Conservation (phyloP, 1,140 invertebrate species). For the Ganaspis sp. region DNA sequence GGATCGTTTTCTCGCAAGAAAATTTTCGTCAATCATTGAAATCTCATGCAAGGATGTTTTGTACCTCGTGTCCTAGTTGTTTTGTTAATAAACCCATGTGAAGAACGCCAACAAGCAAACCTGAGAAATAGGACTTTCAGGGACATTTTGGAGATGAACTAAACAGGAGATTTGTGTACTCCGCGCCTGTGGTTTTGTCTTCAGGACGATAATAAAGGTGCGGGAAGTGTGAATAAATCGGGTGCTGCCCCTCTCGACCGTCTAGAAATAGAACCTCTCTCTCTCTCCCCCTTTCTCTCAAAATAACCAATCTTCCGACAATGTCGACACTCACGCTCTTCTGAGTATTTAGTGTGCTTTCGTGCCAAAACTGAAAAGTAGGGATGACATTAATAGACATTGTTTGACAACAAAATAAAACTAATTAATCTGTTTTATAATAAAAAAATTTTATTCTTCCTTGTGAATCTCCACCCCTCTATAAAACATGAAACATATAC, state of each 20-base stretch:
- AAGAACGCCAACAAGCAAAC: slow-evolving; percentile 15
- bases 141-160: neutral
- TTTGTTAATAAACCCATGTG: slow-evolving; percentile 20
- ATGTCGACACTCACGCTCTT: slow-evolving; percentile 37
- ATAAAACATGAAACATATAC: slow-evolving; percentile 23
- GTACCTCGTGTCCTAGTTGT: neutral
- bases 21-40: neutral
- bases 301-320: slow-evolving; percentile 39
- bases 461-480: neutral
- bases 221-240: slow-evolving; percentile 43
- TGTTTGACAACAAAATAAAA: slow-evolving; percentile 44
- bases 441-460: slow-evolving; percentile 22
- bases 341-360: slow-evolving; percentile 50
- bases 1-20: neutral
- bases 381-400: slow-evolving; percentile 67
- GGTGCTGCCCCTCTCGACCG: slow-evolving; percentile 38
- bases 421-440: slow-evolving; percentile 18
- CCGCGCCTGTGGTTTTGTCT: neutral
- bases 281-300: slow-evolving; percentile 40
- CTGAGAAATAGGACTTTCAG: slow-evolving; percentile 20
- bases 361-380: slow-evolving; percentile 67
- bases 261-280: slow-evolving; percentile 62
- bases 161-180: slow-evolving; percentile 30
- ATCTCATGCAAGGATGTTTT: slow-evolving; percentile 12
- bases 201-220: slow-evolving; percentile 33